These are phyloP conservation scores for Monochamus alternatus DNA, from an alignment of 2,888 invertebrate species.

Conservation along the genomic window DNA sequence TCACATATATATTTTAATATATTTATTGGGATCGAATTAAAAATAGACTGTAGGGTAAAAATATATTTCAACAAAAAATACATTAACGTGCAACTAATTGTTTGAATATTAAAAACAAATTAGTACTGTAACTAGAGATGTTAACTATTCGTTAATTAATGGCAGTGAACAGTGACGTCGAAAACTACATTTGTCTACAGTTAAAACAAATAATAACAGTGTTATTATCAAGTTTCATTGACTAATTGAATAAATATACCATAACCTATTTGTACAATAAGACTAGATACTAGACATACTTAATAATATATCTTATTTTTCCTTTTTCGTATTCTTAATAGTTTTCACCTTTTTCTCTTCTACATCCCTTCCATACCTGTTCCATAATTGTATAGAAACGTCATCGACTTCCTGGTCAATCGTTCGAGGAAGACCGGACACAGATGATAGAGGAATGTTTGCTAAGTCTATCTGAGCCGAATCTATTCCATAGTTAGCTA, in stretches of 20 bases:
- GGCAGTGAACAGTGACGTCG: no score
- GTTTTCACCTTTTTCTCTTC: slow-evolving; percentile 19
- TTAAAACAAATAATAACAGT: neutral
- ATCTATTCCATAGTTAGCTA: slow-evolving; percentile 30
- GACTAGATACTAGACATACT: slow-evolving; percentile 43
- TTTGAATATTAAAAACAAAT: no score
- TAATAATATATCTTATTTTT: slow-evolving; percentile 14
- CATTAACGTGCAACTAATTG: no score
- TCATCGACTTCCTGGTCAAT: slow-evolving; percentile 15
- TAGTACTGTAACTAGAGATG: no score
- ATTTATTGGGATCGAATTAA: no score
- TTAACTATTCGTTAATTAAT: no score
- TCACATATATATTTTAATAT: no score
- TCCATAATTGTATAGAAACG: slow-evolving; percentile 38
- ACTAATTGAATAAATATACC: slow-evolving; percentile 25
- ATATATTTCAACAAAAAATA: no score
- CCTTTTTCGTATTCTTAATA: neutral
- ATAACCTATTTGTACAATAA: slow-evolving; percentile 41
- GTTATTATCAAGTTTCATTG: neutral
- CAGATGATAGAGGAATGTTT: slow-evolving; percentile 27
- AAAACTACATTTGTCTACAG: no score
- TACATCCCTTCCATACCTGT: slow-evolving; percentile 49
- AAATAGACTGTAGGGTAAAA: no score
- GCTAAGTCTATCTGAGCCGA: slow-evolving; percentile 34
- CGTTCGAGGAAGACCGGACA: slow-evolving; percentile 1